These are phyloP conservation scores for Lontra canadensis DNA, from an alignment of 2,113 vertebrate species.

Conservation along the genomic window DNA sequence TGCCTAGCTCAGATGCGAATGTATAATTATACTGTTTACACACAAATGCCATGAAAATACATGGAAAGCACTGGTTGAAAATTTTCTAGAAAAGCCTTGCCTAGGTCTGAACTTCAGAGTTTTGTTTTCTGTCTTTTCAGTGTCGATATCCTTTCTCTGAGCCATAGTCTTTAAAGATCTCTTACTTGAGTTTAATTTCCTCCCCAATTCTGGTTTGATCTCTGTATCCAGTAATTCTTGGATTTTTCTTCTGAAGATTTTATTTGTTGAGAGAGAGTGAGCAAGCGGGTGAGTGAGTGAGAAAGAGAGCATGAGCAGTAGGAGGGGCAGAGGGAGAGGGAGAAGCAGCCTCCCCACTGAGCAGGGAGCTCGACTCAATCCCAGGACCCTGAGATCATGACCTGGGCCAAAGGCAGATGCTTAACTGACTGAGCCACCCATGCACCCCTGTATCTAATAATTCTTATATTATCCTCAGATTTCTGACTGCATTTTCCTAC, in stretches of 20 bases:
- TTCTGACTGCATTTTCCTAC: background rate
- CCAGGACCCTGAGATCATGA: background rate
- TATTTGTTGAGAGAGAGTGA: background rate
- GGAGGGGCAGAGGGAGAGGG: background rate
- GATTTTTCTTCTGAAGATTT: background rate
- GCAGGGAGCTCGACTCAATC: background rate
- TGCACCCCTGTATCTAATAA: background rate
- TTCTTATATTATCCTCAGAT: background rate
- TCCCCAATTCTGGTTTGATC: background rate
- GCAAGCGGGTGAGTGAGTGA: too few relatives aligned
- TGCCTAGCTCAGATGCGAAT: conserved; percentile 36
- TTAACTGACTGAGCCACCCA: background rate
- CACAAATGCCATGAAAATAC: background rate
- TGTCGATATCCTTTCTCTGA: background rate
- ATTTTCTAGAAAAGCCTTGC: background rate
- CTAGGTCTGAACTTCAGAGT: background rate
- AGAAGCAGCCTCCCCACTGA: background rate
- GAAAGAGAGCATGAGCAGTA: background rate
- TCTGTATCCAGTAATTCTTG: background rate
- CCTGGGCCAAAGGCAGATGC: background rate
- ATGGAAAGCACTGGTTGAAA: background rate
- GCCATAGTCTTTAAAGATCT: background rate
- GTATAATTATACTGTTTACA: conserved; percentile 45
- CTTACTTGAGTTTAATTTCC: background rate
- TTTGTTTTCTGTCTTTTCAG: background rate